Conservation (phyloP, 2,113 vertebrate species). For the Galemys pyrenaicus region DNA sequence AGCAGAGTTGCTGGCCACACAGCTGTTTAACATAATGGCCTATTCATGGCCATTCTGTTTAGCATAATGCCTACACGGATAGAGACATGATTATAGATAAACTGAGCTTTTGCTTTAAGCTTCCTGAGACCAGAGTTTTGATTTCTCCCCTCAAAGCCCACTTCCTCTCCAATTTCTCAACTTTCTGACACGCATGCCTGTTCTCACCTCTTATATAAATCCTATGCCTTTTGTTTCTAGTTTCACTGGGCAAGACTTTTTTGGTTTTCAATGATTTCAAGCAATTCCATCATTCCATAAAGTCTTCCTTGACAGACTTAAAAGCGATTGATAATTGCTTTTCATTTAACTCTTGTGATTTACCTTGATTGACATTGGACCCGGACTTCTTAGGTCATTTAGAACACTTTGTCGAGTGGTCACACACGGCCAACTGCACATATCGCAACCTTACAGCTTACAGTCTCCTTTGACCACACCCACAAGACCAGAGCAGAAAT, state of each 20-base stretch:
- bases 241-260: background rate
- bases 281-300: background rate
- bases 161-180: background rate
- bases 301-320: background rate
- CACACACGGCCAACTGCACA: background rate
- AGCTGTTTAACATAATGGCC: too few relatives aligned
- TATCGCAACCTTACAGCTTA: background rate
- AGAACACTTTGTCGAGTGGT: background rate
- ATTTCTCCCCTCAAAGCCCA: background rate
- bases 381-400: background rate
- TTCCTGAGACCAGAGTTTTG: background rate
- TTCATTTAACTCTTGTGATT: background rate
- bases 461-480: background rate
- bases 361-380: background rate
- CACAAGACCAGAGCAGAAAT: background rate
- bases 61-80: background rate
- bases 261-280: background rate
- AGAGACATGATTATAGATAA: background rate
- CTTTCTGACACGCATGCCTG: background rate
- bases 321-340: background rate
- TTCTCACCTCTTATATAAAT: background rate
- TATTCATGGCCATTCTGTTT: too few relatives aligned
- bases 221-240: background rate
- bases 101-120: background rate
- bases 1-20: background rate